Conservation (phyloP, 2,888 invertebrate genomes). For the Lasioglossum marginatum region DNA sequence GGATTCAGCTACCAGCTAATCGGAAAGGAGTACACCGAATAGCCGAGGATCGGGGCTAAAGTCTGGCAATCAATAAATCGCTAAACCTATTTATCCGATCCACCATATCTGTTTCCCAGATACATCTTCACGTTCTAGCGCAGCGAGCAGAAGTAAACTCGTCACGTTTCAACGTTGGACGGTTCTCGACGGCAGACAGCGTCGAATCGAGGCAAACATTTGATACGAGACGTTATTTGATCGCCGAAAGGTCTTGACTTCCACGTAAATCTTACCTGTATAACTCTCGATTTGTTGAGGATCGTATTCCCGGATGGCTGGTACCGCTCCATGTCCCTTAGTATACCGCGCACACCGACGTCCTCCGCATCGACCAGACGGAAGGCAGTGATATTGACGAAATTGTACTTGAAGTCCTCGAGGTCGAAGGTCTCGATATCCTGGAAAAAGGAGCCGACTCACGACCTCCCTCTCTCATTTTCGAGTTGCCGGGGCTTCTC, state of each 20-base stretch:
- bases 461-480: constrained; percentile 14
- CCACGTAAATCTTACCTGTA: constrained; percentile 83
- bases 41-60: background rate
- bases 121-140: constrained; percentile 6
- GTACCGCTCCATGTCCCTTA: constrained; percentile 90
- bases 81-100: background rate
- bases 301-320: constrained; percentile 86
- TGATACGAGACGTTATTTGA: background rate
- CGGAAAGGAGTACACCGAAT: background rate
- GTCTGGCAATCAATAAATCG: background rate
- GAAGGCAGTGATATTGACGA: constrained; percentile 91
- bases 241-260: background rate
- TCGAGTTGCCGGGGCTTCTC: constrained; percentile 2
- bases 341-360: constrained; percentile 87
- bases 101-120: background rate
- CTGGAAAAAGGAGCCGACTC: constrained; percentile 74
- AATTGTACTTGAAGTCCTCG: constrained; percentile 91
- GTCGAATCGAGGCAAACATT: constrained; percentile 39
- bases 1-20: background rate
- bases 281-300: constrained; percentile 85
- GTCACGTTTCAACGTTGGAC: background rate
- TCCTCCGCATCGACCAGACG: constrained; percentile 90
- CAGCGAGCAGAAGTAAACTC: constrained; percentile 25
- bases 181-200: background rate
- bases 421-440: constrained; percentile 89